phyloP scores from a whole-genome alignment of 2,888 invertebrate genomes.

The Lampropteryx suffumata region DNA sequence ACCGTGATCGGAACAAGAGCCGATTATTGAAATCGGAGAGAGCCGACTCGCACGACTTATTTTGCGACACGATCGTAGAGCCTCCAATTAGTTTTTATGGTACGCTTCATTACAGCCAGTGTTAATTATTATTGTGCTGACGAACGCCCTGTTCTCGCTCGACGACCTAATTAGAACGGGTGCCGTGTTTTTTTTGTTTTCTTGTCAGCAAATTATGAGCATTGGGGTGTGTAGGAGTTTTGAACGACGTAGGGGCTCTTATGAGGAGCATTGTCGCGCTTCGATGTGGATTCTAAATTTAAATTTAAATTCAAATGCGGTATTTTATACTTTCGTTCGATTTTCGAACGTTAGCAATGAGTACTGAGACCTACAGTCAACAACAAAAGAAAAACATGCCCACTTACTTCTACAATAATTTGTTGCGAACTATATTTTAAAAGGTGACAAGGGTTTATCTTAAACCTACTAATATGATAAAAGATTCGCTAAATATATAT shows the following conservation, averaged over 20 bases:
- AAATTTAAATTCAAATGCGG: conserved; percentile 12
- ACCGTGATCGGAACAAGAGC: conserved; percentile 41
- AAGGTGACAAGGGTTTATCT: too few species aligned
- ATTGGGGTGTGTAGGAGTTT: conserved; percentile 63
- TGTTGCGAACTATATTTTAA: too few species aligned
- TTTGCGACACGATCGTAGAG: conserved; percentile 62
- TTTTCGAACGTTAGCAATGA: not conserved
- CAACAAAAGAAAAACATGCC: too few species aligned
- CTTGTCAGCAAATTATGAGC: conserved; percentile 71
- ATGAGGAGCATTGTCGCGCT: conserved; percentile 28
- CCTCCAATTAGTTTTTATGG: conserved; percentile 81
- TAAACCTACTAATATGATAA: too few species aligned
- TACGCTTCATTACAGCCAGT: conserved; percentile 79
- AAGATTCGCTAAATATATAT: too few species aligned
- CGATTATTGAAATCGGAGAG: conserved; percentile 51
- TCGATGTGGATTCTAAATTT: conserved; percentile 29
- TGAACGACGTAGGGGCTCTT: conserved; percentile 46
- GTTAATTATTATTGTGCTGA: conserved; percentile 82
- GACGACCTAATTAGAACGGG: conserved; percentile 79
- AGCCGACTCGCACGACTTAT: conserved; percentile 47
- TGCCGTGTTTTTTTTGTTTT: conserved; percentile 67
- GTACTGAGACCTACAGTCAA: too few species aligned
- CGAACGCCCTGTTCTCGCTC: conserved; percentile 78
- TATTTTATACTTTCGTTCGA: conserved; percentile 9
- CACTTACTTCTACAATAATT: too few species aligned